These are phyloP conservation scores for Brachionus calyciflorus DNA, from an alignment of 1,140 invertebrate species.

Conservation along the genomic window DNA sequence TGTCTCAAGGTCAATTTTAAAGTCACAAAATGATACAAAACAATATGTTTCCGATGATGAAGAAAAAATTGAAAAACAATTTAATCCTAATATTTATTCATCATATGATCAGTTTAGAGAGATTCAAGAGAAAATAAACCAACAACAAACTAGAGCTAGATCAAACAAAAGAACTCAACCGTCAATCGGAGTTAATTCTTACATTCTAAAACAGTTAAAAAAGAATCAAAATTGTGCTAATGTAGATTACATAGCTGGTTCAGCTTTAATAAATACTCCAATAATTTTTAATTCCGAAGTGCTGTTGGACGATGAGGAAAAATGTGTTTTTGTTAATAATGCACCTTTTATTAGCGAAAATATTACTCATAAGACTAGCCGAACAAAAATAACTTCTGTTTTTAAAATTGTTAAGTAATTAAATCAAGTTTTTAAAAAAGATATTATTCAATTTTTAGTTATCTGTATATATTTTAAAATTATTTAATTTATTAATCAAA, in stretches of 20 bases:
- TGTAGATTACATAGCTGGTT: neutral
- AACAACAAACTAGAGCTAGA: neutral
- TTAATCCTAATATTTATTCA: neutral
- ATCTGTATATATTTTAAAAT: too few species aligned
- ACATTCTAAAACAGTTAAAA: neutral
- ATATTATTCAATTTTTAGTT: too few species aligned
- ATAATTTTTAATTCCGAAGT: neutral
- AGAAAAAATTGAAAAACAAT: neutral
- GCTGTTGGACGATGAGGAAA: too few species aligned
- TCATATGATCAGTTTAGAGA: neutral
- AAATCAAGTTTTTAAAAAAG: too few species aligned
- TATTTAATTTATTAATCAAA: too few species aligned
- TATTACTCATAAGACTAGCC: too few species aligned
- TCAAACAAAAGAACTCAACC: neutral
- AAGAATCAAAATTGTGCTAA: neutral
- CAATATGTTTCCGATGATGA: neutral
- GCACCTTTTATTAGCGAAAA: neutral
- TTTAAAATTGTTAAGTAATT: too few species aligned
- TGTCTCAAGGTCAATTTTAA: constrained; percentile 8
- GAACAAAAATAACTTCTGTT: too few species aligned
- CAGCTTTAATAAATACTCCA: neutral
- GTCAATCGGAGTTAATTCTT: neutral
- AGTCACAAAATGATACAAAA: neutral
- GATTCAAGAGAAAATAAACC: neutral
- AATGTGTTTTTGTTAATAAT: neutral